Evolutionary conservation across 2,797 vertebrate genomes (phyloP), one percentile per base, ranked within the genome.

Genomic region (Ataeniobius toweri): DNA sequence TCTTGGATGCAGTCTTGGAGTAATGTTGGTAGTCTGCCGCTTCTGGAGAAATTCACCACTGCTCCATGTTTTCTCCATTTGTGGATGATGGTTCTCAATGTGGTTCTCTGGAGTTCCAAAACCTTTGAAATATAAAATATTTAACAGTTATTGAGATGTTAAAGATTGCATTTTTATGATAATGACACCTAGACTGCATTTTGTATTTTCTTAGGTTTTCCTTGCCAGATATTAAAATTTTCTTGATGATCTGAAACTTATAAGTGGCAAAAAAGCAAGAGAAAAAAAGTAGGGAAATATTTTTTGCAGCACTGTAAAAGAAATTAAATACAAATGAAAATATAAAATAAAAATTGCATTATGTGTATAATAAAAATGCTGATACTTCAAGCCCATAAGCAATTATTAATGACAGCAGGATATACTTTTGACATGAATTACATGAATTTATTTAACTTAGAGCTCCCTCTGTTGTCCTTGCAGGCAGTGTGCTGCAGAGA

Each of bases 401-500:
- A 56, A 56, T 24, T 24, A 56, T 7, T 56, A 1, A 8, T 5
- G 22, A 24, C 24, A n/a, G 6, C 55, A 56, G 55, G 22, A 41
- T 41, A 31, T 24, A 12, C 36, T 65, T 22, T 68, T 3, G 16
- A 20, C 26, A 28, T 36, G 28, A 63, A 28, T 20, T 53, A 13
- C 61, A 53, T 31, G 28, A 51, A 44, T 18, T 26, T 48, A 1
- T 69, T 69, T 71, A 59, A 77, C 41, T 44, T n/a, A 39, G n/a
- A 63, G 14, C 53, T 56, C 3, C 56, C 59, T 69, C 28, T 77
- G 58, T 73, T 67, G 48, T 80, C 70, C 71, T 51, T 58, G 9
- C 91, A 98, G 97, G 97, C 96, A 0, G 89, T 92, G 83, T 98
- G 97, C 79, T 98, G 97, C 85, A 76, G 71, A 0, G 92, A 97